Conservation (phyloP, 1,140 invertebrate genomes). For the Mizuhopecten yessoensis region DNA sequence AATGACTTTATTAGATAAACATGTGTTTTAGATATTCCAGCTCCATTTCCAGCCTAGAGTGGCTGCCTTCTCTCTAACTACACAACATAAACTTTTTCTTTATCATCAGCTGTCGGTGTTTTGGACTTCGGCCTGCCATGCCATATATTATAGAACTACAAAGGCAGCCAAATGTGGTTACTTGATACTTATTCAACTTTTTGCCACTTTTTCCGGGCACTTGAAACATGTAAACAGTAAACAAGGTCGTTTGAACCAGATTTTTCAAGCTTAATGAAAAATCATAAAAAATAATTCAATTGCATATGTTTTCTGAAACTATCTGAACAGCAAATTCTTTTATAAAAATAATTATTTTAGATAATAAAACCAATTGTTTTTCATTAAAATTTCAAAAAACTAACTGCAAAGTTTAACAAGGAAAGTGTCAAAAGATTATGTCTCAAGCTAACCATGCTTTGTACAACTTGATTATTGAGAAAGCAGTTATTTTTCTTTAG, state of each 20-base stretch:
- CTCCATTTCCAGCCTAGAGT: background rate
- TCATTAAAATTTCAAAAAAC: background rate
- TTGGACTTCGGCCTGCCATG: background rate
- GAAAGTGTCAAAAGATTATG: background rate
- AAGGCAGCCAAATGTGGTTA: background rate
- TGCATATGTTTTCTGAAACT: no score
- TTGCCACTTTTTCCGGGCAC: background rate
- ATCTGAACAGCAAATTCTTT: no score
- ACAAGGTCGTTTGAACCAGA: background rate
- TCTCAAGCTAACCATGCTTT: background rate
- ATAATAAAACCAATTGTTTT: background rate
- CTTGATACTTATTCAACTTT: background rate
- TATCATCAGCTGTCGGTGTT: slow-evolving; percentile 16
- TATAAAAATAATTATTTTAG: no score
- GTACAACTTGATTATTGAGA: background rate
- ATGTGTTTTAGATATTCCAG: background rate
- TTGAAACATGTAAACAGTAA: background rate
- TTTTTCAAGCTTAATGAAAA: background rate
- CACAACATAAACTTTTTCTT: background rate
- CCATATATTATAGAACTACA: background rate
- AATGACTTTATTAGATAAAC: slow-evolving; percentile 36
- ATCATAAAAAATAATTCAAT: background rate
- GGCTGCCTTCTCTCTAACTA: background rate
- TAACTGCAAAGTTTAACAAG: background rate
- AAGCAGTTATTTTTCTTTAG: background rate